phyloP scores from a whole-genome alignment of 2,797 vertebrate genomes.

The Lophius americanus region DNA sequence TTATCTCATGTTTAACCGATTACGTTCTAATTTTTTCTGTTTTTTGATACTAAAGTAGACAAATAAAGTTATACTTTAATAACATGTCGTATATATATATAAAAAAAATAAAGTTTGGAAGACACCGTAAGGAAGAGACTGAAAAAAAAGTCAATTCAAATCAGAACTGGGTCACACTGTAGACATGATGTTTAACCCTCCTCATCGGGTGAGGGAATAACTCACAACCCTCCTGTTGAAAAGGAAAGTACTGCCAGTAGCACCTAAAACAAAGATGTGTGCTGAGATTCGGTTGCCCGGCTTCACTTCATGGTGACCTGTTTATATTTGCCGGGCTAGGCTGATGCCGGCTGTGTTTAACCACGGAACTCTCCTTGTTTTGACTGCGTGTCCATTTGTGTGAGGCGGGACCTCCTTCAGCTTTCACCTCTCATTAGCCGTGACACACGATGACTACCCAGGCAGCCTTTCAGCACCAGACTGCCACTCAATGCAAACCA shows the following conservation, averaged over 20 bases:
- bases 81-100: too few relatives aligned
- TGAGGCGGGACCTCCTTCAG: conserved; percentile 28
- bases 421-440: conserved; percentile 54
- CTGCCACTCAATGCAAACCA: conserved; percentile 51
- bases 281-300: conserved; percentile 19
- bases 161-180: too few relatives aligned
- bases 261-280: conserved; percentile 18
- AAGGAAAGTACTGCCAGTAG: not conserved
- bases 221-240: too few relatives aligned
- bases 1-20: too few relatives aligned
- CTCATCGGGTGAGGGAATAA: too few relatives aligned
- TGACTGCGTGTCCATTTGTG: conserved; percentile 49
- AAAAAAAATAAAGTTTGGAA: too few relatives aligned
- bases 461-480: conserved; percentile 44
- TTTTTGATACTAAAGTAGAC: too few relatives aligned
- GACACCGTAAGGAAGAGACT: too few relatives aligned
- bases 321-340: conserved; percentile 33
- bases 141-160: too few relatives aligned
- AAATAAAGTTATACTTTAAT: too few relatives aligned
- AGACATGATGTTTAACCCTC: too few relatives aligned
- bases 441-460: conserved; percentile 39
- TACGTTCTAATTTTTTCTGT: too few relatives aligned
- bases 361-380: conserved; percentile 45
- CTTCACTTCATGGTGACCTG: conserved; percentile 44
- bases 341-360: conserved; percentile 43